Evolutionary conservation across 2,888 invertebrate genomes (phyloP).

Genomic region (Harpalus rubripes): DNA sequence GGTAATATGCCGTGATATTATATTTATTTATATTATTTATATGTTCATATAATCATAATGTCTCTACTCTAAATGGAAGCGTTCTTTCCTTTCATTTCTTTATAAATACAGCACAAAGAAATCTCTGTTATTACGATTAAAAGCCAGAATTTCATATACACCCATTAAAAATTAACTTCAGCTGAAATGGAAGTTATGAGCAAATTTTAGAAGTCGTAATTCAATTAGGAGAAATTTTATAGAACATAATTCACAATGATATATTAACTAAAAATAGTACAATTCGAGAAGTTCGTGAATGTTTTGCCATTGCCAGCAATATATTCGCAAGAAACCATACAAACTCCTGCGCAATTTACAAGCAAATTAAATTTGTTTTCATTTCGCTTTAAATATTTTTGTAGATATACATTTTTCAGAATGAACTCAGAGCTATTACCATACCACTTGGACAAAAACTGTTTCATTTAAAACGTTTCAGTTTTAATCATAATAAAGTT

Average conservation of each 20-base stretch:
- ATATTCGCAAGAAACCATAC: not conserved
- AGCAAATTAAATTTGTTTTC: conserved; percentile 9
- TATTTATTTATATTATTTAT: too few relatives aligned
- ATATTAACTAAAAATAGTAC: conserved; percentile 9
- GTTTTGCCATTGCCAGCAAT: not conserved
- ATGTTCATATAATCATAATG: too few relatives aligned
- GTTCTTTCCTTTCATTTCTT: not conserved
- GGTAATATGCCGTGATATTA: too few relatives aligned
- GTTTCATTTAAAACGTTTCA: not conserved
- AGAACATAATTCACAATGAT: conserved; percentile 13
- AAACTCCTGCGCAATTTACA: not conserved
- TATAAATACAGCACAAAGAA: not conserved
- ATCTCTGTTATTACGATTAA: not conserved
- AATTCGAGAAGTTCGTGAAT: conserved; percentile 9
- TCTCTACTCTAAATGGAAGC: too few relatives aligned
- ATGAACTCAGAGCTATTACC: not conserved
- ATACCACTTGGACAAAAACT: not conserved
- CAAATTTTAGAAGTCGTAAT: conserved; percentile 21
- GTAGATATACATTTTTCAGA: not conserved
- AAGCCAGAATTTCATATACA: not conserved
- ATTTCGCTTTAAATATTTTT: conserved; percentile 7
- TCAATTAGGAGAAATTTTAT: conserved; percentile 14
- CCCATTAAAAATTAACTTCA: conserved; percentile 18
- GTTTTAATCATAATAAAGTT: not conserved
- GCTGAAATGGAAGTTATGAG: conserved; percentile 2